These are phyloP conservation scores for Clamator glandarius DNA, from an alignment of 2,797 vertebrate genomes.

Conservation along the genomic window DNA sequence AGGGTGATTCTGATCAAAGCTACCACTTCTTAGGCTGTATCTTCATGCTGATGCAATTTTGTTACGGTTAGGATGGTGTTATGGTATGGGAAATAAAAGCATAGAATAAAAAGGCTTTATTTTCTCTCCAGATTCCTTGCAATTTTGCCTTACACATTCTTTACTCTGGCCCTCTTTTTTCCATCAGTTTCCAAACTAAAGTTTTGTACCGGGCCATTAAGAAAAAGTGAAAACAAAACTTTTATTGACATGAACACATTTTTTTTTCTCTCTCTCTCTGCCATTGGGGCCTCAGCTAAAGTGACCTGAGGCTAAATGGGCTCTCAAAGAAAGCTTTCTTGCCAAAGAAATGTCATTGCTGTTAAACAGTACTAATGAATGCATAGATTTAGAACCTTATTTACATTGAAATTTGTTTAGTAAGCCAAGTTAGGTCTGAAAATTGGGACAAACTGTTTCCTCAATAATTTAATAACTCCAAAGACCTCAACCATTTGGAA, in stretches of 20 bases:
- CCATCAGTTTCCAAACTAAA: conserved; percentile 16
- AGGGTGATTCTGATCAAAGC: conserved; percentile 20
- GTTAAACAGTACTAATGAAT: conserved; percentile 71
- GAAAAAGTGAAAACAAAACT: conserved; percentile 45
- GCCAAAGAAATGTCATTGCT: conserved; percentile 69
- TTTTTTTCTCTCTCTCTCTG: not conserved
- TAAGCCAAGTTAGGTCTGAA: conserved; percentile 68
- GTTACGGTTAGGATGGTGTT: not conserved
- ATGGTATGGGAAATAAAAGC: conserved; percentile 20
- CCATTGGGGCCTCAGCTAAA: conserved; percentile 32
- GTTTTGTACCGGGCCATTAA: not conserved
- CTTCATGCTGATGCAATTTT: conserved; percentile 22
- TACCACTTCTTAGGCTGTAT: not conserved
- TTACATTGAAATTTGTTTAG: conserved; percentile 77
- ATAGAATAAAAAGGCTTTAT: not conserved
- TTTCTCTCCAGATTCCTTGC: conserved; percentile 29
- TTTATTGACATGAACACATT: conserved; percentile 18
- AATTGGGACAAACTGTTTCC: conserved; percentile 72
- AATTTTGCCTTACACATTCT: conserved; percentile 27
- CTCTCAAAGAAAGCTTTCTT: conserved; percentile 64
- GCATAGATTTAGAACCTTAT: conserved; percentile 71
- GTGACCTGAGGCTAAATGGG: conserved; percentile 58
- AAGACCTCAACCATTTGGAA: conserved; percentile 69
- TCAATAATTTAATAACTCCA: conserved; percentile 73
- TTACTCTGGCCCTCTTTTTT: conserved; percentile 12